Evolutionary conservation across 2,888 invertebrate species (phyloP), one percentile per base, ranked within the genome.

Genomic region (Helobdella robusta): DNA sequence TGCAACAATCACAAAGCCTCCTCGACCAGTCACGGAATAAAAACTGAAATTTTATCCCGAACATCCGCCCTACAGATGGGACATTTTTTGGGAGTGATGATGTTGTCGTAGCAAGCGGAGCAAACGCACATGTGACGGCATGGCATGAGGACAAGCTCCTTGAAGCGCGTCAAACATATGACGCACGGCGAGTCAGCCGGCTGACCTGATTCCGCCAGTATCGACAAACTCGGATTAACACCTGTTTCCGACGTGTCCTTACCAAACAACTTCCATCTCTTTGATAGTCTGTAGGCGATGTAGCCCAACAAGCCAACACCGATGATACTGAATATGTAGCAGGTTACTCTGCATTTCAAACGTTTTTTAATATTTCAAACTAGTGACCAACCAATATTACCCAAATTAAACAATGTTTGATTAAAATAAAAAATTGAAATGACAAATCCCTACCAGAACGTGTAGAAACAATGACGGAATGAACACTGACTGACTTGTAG

Each of bases 61-160:
- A 91, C 88, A 68, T 76, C 75, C 70, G 84, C 82, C 71, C 91
- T 83, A 79, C 92, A 92, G 35, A 91, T 84, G 0, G 92, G 92
- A 74, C 92, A 92, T 61, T 79, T 79, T 67, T 84, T 83, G 0
- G 77, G 77, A 3, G 64, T 15, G 20, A 80, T 81, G 66, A 91
- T 87, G 74, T 85, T 84, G 69, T 86, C 85, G 0, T 85, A 84
- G 77, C 92, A 92, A 77, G 91, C 89, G 77, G 88, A 88, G 76
- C 92, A 92, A 34, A 91, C 80, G 74, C 91, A 91, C 5, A 91
- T 88, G 77, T 92, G 92, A 0, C 91, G 91, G 78, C 92, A 92
- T 0, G 91, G 89, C 68, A 92, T 79, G 64, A 91, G 79, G 72
- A 91, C 88, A 48, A 90, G 86, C 85, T 91, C 90, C 73, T 89